Percentiles rank a stretch among this genome's conserved stretches.
Evolutionary conservation across 2,113 vertebrate species (phyloP).

Genomic region (Melanerpes formicivorus): DNA sequence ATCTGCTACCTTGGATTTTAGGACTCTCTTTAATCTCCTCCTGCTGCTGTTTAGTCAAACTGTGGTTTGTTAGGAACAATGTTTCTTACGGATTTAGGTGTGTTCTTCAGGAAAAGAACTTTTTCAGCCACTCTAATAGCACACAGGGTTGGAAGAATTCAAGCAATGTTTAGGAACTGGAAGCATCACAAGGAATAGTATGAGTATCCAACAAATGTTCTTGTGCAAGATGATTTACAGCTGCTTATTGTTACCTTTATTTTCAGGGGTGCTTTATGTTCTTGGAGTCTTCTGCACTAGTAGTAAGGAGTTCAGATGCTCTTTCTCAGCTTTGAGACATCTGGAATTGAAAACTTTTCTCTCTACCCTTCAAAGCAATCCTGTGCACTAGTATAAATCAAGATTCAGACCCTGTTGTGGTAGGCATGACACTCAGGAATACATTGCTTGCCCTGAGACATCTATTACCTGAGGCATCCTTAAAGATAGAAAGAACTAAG

Average conservation of each 20-base stretch:
- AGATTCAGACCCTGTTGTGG: background rate
- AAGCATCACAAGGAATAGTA: background rate
- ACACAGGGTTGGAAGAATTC: background rate
- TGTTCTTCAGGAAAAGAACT: background rate
- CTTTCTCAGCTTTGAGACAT: background rate
- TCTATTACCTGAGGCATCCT: background rate
- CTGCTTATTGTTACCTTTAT: background rate
- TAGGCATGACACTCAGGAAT: background rate
- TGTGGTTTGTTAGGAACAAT: background rate
- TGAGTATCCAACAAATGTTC: background rate
- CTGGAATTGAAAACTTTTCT: background rate
- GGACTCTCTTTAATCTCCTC: background rate
- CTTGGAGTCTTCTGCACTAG: background rate
- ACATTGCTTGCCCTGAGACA: background rate
- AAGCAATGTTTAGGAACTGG: background rate
- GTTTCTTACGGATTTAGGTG: background rate
- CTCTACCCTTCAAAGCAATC: background rate
- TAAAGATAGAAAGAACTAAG: background rate
- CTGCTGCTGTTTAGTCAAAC: conserved; percentile 25
- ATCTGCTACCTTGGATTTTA: conserved; percentile 55
- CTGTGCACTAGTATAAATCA: background rate
- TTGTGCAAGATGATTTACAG: background rate
- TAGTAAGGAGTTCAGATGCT: background rate
- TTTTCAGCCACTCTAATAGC: background rate
- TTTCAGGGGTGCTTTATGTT: background rate